phyloP scores from a whole-genome alignment of 2,113 vertebrate species.

The Oryzias melastigma region DNA sequence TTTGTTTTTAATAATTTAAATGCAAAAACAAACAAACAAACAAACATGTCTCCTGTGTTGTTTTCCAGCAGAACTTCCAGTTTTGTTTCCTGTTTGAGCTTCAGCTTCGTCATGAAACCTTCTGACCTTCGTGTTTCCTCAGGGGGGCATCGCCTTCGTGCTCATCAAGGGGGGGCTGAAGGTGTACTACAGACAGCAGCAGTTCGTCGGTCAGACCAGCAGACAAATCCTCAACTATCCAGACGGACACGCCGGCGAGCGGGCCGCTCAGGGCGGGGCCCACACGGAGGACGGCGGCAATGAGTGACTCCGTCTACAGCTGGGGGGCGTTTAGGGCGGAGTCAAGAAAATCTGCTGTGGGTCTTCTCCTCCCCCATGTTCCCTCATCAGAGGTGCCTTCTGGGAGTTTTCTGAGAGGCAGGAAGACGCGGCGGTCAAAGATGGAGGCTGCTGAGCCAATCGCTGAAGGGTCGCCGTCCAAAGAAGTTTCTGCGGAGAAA shows the following conservation, averaged over 20 bases:
- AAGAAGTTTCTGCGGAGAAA: no score
- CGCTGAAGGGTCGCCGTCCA: no score
- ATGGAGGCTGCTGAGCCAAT: no score
- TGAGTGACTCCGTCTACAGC: constrained; percentile 11
- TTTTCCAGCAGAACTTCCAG: no score
- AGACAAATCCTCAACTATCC: constrained; percentile 76
- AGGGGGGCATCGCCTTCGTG: constrained; percentile 78
- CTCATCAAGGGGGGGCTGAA: constrained; percentile 78
- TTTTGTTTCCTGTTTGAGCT: neutral
- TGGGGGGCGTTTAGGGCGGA: neutral
- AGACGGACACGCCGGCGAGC: constrained; percentile 17
- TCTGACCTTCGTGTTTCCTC: neutral
- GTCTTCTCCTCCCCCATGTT: neutral
- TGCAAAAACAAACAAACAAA: no score
- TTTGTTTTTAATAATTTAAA: no score
- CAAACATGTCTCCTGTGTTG: neutral
- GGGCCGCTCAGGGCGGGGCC: neutral
- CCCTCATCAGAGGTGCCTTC: no score
- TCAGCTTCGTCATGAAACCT: neutral
- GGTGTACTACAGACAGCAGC: constrained; percentile 81
- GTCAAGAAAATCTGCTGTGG: neutral
- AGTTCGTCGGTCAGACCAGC: constrained; percentile 74
- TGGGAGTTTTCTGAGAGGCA: no score
- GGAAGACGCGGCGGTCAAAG: no score
- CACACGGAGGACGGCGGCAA: constrained; percentile 61